phyloP scores from a whole-genome alignment of 2,797 vertebrate genomes.

The Sphenodon punctatus region DNA sequence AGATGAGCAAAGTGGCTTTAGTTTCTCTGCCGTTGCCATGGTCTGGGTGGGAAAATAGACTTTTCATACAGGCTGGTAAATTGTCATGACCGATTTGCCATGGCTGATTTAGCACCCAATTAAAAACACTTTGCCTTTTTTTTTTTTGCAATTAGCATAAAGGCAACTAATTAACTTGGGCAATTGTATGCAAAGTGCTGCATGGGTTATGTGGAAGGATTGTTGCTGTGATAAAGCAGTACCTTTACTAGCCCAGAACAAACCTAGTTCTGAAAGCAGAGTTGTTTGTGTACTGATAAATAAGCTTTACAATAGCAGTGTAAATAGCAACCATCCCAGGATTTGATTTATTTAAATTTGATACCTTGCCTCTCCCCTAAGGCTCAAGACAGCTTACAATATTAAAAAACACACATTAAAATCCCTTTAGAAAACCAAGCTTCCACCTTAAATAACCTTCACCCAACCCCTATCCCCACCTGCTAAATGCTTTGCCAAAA shows the following conservation, averaged over 20 bases:
- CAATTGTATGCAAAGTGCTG: fast-evolving
- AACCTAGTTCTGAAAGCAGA: no score
- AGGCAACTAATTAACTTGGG: slow-evolving; percentile 47
- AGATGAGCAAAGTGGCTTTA: background rate
- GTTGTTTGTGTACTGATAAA: background rate
- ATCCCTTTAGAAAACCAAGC: no score
- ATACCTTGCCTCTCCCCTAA: no score
- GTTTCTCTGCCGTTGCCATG: background rate
- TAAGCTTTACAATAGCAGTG: no score
- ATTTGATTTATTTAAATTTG: no score
- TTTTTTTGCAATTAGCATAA: slow-evolving; percentile 51
- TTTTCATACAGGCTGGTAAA: slow-evolving; percentile 5
- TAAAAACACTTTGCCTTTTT: slow-evolving; percentile 57
- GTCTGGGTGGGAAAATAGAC: background rate
- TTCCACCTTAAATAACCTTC: no score
- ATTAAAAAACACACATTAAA: no score
- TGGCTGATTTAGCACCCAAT: slow-evolving; percentile 34
- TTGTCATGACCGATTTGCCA: background rate
- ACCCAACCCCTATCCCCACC: no score
- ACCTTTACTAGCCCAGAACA: background rate
- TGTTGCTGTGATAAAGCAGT: background rate
- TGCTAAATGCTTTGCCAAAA: no score
- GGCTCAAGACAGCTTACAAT: no score
- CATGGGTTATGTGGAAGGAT: fast-evolving
- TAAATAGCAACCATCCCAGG: no score